Evolutionary conservation across 2,888 invertebrate species (phyloP).

Genomic region (Drosophila prostipennis): DNA sequence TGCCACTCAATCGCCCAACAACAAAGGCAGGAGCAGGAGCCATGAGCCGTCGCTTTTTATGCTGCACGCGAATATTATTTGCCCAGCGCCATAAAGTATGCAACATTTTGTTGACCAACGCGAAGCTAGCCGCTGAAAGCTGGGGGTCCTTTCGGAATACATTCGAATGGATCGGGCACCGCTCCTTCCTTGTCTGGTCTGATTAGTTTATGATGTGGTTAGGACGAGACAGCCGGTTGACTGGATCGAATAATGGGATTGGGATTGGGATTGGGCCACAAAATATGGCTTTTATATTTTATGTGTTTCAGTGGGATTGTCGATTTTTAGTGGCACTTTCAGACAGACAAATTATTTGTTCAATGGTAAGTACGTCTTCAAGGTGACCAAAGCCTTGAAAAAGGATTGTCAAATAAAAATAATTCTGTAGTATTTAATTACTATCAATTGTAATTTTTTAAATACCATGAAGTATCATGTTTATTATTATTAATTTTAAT

Average conservation of each 20-base stretch:
- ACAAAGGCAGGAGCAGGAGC: conserved; percentile 20
- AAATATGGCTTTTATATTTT: conserved; percentile 2
- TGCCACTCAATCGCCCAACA: conserved; percentile 70
- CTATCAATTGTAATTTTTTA: no score
- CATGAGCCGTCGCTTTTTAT: conserved; percentile 37
- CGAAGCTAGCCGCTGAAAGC: conserved; percentile 4
- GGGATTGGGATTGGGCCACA: background rate
- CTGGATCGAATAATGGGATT: conserved; percentile 21
- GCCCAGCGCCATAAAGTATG: conserved; percentile 68
- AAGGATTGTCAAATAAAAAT: no score
- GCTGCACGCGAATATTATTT: conserved; percentile 74
- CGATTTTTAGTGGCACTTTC: background rate
- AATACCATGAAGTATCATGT: no score
- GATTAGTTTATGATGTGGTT: conserved; percentile 73
- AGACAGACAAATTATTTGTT: background rate
- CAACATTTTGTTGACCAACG: conserved; percentile 64
- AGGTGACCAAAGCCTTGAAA: background rate
- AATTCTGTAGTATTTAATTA: no score
- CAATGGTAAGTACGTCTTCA: background rate
- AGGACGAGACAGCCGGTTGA: conserved; percentile 19
- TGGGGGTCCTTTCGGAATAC: background rate
- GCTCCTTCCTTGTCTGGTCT: conserved; percentile 67
- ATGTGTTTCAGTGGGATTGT: background rate
- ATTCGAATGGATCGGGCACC: background rate
- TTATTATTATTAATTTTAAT: no score